Evolutionary conservation across 2,797 vertebrate genomes (phyloP).

Genomic region (Rhinoraja longicauda): DNA sequence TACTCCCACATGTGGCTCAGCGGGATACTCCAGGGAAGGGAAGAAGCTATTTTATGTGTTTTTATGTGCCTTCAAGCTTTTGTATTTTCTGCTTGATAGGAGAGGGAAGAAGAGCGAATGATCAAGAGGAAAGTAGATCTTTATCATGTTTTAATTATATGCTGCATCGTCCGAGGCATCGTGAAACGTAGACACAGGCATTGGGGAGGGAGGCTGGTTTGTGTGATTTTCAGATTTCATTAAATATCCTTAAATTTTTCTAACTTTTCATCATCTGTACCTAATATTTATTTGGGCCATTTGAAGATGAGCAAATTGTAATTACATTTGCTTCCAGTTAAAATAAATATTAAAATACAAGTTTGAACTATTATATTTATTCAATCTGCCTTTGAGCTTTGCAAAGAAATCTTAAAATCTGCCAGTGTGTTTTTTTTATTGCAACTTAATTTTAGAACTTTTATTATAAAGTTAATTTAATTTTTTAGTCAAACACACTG

Average conservation of each 20-base stretch:
- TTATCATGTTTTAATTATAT: no score
- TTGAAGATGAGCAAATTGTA: background rate
- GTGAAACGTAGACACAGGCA: no score
- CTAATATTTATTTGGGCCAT: background rate
- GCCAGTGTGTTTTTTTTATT: background rate
- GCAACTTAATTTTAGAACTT: background rate
- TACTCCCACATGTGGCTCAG: no score
- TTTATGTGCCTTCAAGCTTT: no score
- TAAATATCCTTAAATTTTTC: background rate
- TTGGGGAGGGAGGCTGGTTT: no score
- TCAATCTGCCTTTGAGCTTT: background rate
- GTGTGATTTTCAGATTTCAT: background rate
- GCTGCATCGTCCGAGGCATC: no score
- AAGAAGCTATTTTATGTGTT: no score
- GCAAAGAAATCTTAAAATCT: background rate
- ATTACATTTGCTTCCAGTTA: background rate
- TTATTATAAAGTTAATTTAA: constrained; percentile 6
- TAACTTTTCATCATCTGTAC: background rate
- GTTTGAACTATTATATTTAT: constrained; percentile 19
- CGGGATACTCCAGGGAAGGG: no score
- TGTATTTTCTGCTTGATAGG: no score
- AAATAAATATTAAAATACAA: constrained; percentile 11
- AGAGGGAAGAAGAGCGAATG: no score
- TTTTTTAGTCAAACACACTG: background rate
- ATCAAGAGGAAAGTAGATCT: no score